Percentiles rank a stretch among this genome's conserved stretches.
Conservation (phyloP, 2,797 vertebrate species). For the Mycteria americana region DNA sequence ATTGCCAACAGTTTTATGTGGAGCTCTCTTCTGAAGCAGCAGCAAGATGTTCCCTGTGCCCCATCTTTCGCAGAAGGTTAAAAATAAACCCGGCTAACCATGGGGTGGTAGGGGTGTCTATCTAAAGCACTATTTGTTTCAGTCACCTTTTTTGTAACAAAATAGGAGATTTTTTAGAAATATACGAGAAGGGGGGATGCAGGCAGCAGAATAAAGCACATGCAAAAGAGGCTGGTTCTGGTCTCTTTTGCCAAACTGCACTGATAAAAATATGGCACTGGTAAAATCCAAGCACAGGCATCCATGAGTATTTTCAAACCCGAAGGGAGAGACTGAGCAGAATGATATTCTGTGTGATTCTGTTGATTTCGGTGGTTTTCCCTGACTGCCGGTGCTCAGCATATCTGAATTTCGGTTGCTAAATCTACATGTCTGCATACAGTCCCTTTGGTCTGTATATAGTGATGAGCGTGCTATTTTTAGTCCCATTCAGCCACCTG, state of each 20-base stretch:
- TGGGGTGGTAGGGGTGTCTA: not conserved
- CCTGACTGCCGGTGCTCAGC: not conserved
- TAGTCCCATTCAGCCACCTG: constrained; percentile 28
- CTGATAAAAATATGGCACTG: not conserved
- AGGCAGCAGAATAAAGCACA: not conserved
- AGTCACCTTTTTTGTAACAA: not conserved
- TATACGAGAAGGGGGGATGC: not conserved
- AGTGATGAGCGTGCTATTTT: not conserved
- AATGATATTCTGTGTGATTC: not conserved
- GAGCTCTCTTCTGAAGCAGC: not conserved
- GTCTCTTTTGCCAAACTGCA: not conserved
- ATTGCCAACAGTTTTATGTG: not conserved
- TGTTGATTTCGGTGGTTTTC: not conserved
- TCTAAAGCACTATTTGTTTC: not conserved
- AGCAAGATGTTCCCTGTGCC: not conserved
- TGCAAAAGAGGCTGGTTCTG: not conserved
- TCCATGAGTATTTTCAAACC: not conserved
- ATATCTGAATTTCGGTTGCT: not conserved
- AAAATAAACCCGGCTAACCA: not conserved
- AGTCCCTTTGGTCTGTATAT: not conserved
- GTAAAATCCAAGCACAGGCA: not conserved
- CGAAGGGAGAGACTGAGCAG: not conserved
- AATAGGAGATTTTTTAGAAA: not conserved
- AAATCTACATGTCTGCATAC: not conserved
- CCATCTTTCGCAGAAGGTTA: not conserved